Evolutionary conservation across 2,113 vertebrate species (phyloP).

Genomic region (Ictalurus furcatus): DNA sequence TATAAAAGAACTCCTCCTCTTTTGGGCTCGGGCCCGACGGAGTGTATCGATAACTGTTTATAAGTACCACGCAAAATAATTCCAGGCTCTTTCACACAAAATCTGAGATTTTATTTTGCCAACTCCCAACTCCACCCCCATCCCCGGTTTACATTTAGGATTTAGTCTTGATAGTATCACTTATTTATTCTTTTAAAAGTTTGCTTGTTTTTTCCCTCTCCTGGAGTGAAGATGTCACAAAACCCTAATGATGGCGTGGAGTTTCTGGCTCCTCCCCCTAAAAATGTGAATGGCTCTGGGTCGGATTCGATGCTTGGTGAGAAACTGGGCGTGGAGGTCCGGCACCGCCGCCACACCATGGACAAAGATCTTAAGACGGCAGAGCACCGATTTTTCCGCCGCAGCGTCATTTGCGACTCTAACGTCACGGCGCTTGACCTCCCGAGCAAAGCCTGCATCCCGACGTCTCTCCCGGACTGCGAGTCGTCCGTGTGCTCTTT

Average conservation of each 20-base stretch:
- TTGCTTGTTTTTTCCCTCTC: neutral
- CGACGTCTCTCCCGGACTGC: slow-evolving; percentile 76
- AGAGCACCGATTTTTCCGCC: slow-evolving; percentile 95
- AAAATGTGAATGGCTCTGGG: slow-evolving; percentile 89
- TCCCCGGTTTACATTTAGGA: slow-evolving; percentile 41
- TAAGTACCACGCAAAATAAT: slow-evolving; percentile 43
- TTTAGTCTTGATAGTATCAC: slow-evolving; percentile 34
- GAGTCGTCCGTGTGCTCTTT: slow-evolving; percentile 48
- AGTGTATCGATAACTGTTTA: slow-evolving; percentile 62
- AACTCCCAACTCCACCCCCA: slow-evolving; percentile 9
- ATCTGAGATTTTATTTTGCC: slow-evolving; percentile 36
- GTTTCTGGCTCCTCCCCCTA: slow-evolving; percentile 74
- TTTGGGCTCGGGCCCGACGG: slow-evolving; percentile 62
- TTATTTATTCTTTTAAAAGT: slow-evolving; percentile 58
- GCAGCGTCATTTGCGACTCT: slow-evolving; percentile 96
- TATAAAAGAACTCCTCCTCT: slow-evolving; percentile 69
- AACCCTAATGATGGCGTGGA: slow-evolving; percentile 63
- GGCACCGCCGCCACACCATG: slow-evolving; percentile 94
- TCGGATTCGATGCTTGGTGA: slow-evolving; percentile 85
- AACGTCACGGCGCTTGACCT: slow-evolving; percentile 93
- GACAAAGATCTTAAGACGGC: slow-evolving; percentile 90
- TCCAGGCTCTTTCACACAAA: slow-evolving; percentile 25
- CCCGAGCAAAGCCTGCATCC: slow-evolving; percentile 81
- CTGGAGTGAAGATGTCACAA: slow-evolving; percentile 68
- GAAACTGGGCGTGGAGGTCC: slow-evolving; percentile 78